Percentiles rank a stretch among this genome's conserved stretches.
Conservation (phyloP, 2,113 vertebrate genomes). For the Pygoscelis antarcticus region DNA sequence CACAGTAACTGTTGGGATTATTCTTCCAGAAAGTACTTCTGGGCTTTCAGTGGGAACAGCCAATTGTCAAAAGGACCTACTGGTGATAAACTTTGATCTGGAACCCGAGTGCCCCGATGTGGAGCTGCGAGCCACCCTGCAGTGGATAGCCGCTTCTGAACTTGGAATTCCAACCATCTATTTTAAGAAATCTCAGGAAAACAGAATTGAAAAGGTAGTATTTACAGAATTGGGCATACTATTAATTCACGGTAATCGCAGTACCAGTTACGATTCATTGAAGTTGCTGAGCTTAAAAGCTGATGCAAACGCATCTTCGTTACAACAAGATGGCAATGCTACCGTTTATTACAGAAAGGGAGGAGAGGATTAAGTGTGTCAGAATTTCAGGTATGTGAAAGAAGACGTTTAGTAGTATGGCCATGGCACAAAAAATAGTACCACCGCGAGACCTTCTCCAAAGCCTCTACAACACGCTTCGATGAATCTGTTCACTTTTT, state of each 20-base stretch:
- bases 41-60: slow-evolving; percentile 69
- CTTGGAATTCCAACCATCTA: slow-evolving; percentile 89
- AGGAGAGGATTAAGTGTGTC: not conserved
- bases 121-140: slow-evolving; percentile 87
- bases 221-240: not conserved
- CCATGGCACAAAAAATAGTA: not conserved
- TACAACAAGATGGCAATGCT: not conserved
- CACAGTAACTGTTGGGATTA: slow-evolving; percentile 35
- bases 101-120: slow-evolving; percentile 82
- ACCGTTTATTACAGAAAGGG: not conserved
- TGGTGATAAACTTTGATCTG: slow-evolving; percentile 92
- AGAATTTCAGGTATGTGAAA: not conserved
- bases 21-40: slow-evolving; percentile 77
- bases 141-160: slow-evolving; percentile 96
- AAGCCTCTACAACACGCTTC: not conserved
- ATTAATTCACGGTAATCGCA: not conserved
- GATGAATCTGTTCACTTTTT: not conserved
- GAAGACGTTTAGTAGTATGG: not conserved
- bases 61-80: slow-evolving; percentile 77
- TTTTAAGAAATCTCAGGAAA: slow-evolving; percentile 91
- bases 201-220: slow-evolving; percentile 85
- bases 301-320: not conserved
- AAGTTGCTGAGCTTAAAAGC: not conserved
- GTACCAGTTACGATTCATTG: not conserved
- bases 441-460: not conserved